phyloP scores from a whole-genome alignment of 2,888 invertebrate species.

The Marasmarcha lunaedactyla region DNA sequence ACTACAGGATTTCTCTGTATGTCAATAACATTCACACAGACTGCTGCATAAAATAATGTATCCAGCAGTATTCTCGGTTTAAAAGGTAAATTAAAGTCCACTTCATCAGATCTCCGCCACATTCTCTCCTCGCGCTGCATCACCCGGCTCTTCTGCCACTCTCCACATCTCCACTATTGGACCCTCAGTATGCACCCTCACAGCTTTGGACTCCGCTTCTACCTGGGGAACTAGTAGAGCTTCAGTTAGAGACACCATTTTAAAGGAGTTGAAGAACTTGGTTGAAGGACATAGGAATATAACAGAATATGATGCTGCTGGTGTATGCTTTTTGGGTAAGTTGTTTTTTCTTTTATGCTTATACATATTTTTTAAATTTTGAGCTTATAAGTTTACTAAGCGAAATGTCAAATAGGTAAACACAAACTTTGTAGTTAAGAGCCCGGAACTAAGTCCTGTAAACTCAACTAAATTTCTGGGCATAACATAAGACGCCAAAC shows the following conservation, averaged over 20 bases:
- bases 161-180: slow-evolving; percentile 37
- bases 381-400: no score
- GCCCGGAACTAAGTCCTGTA: no score
- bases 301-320: slow-evolving; percentile 47
- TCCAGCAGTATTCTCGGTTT: no score
- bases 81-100: no score
- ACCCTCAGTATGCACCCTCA: slow-evolving; percentile 48
- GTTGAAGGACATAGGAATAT: slow-evolving; percentile 43
- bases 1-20: no score
- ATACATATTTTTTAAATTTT: neutral
- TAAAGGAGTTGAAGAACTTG: slow-evolving; percentile 27
- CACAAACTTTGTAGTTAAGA: no score
- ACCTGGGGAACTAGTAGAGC: slow-evolving; percentile 27
- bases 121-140: slow-evolving; percentile 29
- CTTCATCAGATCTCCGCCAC: no score
- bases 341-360: slow-evolving; percentile 7
- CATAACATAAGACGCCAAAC: no score
- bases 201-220: slow-evolving; percentile 39
- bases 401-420: no score
- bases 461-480: no score
- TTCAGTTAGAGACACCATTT: slow-evolving; percentile 28
- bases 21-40: no score
- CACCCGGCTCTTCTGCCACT: slow-evolving; percentile 35
- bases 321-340: slow-evolving; percentile 46
- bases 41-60: no score